Evolutionary conservation across 2,888 invertebrate species (phyloP), one percentile per base, ranked within the genome.

Genomic region (Drosophila leonis): DNA sequence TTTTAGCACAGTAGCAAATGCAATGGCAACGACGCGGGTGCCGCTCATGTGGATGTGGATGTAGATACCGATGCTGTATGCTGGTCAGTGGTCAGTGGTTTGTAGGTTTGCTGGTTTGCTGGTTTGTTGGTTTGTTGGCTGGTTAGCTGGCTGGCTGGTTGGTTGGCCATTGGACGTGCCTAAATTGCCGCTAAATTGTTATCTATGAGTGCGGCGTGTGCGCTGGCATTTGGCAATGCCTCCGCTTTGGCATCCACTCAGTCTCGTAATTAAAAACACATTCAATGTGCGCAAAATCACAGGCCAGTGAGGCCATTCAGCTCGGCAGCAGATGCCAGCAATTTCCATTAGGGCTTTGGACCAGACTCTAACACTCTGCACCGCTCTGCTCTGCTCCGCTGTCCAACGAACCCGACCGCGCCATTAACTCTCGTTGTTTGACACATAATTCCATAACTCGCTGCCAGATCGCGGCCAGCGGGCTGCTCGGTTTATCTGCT

Each of bases 201-300:
- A 86, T 90, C 90, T 88, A 86, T 88, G 90, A 85, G 81, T 90
- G 85, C 89, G 72, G 75, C 82, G 80, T 84, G 88, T 83, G 88
- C 86, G 88, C 88, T 80, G 83, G 83, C 85, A 83, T 83, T 85
- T 80, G 65, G 69, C 62, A 59, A 57, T 57, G 72, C 79, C 71
- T 82, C 62, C 68, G 69, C 78, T 75, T 82, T 75, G 77, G 80
- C 85, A 75, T 87, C 85, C 85, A 67, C 72, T 83, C 78, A 66
- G 81, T 66, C 75, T 61, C 88, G 86, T 90, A 86, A 86, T 86
- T 86, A 86, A 86, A 86, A 86, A 86, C 86, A 81, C 86, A 86
- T 90, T 86, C 90, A 86, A 86, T 90, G 88, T 90, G 90, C 79
- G 85, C 83, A 80, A 86, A 90, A 90, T 90, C 86, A 83, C 86